These are phyloP conservation scores for Drosophila kikkawai DNA, from an alignment of 1,140 invertebrate species.

Conservation along the genomic window DNA sequence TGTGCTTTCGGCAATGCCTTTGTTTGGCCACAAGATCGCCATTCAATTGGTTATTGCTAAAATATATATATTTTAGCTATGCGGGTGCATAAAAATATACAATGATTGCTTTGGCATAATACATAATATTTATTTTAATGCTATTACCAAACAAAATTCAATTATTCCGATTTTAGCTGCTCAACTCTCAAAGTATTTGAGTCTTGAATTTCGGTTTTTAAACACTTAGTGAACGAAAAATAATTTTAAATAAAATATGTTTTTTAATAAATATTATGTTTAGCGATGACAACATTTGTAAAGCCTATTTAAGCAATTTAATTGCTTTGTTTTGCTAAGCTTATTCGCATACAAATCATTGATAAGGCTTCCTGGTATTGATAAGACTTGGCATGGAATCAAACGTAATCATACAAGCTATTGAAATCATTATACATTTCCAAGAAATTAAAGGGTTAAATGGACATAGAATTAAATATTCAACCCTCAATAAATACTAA, in stretches of 20 bases:
- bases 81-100: background rate
- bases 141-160: background rate
- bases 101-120: background rate
- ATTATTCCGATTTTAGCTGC: background rate
- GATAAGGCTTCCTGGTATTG: background rate
- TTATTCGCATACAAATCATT: background rate
- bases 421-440: no score
- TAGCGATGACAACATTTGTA: background rate
- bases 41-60: slow-evolving; percentile 2
- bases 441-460: background rate
- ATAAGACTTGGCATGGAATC: background rate
- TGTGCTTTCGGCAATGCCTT: slow-evolving; percentile 11
- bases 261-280: background rate
- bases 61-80: background rate
- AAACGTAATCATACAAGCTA: background rate
- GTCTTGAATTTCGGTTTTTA: background rate
- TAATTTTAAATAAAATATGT: no score
- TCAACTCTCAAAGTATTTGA: background rate
- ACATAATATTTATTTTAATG: background rate
- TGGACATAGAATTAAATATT: background rate
- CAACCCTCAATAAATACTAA: background rate
- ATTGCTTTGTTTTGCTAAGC: background rate
- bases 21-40: slow-evolving; percentile 1
- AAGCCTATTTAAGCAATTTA: background rate
- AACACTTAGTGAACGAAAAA: no score